Base-by-base conservation (phyloP, 2,888 invertebrate genomes). In the Xylocampa areola region DNA sequence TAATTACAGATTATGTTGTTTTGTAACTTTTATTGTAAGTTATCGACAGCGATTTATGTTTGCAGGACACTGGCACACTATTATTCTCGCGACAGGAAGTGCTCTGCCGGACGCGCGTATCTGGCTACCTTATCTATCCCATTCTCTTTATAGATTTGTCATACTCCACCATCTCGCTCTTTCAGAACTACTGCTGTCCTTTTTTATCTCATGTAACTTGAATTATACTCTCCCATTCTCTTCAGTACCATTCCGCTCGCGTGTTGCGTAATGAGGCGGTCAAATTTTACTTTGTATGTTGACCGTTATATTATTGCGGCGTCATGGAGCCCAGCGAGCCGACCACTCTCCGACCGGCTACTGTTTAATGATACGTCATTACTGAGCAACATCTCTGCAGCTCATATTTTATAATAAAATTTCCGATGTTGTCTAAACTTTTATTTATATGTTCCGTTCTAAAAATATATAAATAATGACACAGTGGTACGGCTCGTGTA, bases 101-200 rank as follows among this genome's bases (percentile, higher is more conserved):
- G 79, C 54, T 81, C 79, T 68, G 87, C 89, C 92, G 91, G 92
- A 92, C 86, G 90, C 85, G 80, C 86, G 79, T 92, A 92, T 91
- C 92, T 91, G 90, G 87, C 92, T 87, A 89, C 90, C 86, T 82
- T 85, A 83, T 88, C 90, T 87, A 85, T 91, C 92, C 88, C 88
- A 82, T 85, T 91, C 89, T 82, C 82, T 85, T 82, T 81, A 81
- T 81, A 84, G 82, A 84, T 80, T 81, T 81, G 81, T 83, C 85
- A 85, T 82, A 82, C 76, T 80, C 77, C 72, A 74, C 81, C 73
- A 77, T 89, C 88, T 83, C 85, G 77, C 82, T 88, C 84, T 71
- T 66, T 75, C 80, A 68, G 60, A 55, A 53, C 68, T 69, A 50
- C 57, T 58, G 68, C 77, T 71, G 68, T 90, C 88, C 75, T 82